Evolutionary conservation across 2,113 vertebrate genomes (phyloP), one percentile per base, ranked within the genome.

Genomic region (Manacus vitellinus): DNA sequence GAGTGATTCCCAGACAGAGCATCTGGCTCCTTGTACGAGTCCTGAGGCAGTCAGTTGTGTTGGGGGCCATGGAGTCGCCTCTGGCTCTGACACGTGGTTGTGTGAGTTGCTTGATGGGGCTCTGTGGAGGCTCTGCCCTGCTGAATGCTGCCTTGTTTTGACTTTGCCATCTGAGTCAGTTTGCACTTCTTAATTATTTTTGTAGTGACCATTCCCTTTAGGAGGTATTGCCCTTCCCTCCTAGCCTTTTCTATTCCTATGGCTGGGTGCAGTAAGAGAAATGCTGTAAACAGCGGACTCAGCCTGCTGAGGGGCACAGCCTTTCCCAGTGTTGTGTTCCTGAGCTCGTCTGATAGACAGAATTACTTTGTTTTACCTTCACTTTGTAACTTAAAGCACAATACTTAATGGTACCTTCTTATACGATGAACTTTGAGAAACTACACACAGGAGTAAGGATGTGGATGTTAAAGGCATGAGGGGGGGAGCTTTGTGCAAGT

Each of bases 1-100:
- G 78, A 86, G 41, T 47, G 63, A 71, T 97, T 97, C 87, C 95
- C 91, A 96, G 95, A 95, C 85, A 75, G 80, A 96, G 92, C 95
- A 97, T 97, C 97, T 98, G 97, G 93, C 89, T 97, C 95, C 82
- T 65, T 61, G 68, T 28, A 24, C 46, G 89, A 94, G 76, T 95
- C 97, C 97, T 95, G 93, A 92, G 96, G 93, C 96, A 1, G 55
- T 89, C 4, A 5, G 65, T 92, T 56, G 92, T 62, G 67, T 55
- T 68, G 73, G 77, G 88, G 87, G 39, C 94, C 75, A 47, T 81
- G 78, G 72, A 95, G 77, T 77, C 89, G 87, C 93, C 95, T 97
- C 61, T 87, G 61, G 92, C 91, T 96, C 83, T 86, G 82, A 71
- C 95, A 94, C 79, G 92, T 91, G 93, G 63, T 88, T 95, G 49